These are phyloP conservation scores for Blera fallax DNA, from an alignment of 2,888 invertebrate genomes.

Conservation along the genomic window DNA sequence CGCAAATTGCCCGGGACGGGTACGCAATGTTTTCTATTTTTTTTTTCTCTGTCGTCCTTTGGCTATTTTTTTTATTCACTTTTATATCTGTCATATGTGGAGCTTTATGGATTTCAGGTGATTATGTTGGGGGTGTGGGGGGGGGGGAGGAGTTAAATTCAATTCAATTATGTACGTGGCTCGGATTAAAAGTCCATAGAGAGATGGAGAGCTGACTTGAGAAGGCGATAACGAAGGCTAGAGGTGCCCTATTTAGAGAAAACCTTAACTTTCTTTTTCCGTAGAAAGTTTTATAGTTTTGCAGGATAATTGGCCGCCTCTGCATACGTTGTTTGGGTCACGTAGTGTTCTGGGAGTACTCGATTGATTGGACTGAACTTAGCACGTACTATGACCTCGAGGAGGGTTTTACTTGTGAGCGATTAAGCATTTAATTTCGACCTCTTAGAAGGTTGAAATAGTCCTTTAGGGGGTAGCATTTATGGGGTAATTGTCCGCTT, in stretches of 20 bases:
- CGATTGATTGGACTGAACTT: neutral
- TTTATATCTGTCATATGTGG: slow-evolving; percentile 5
- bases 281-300: neutral
- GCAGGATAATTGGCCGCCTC: neutral
- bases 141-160: neutral
- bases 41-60: neutral
- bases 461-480: no score
- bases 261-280: no score
- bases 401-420: neutral
- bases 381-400: neutral
- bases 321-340: neutral
- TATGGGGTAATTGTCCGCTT: no score
- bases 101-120: slow-evolving; percentile 30
- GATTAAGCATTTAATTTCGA: neutral
- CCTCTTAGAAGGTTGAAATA: neutral
- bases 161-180: slow-evolving; percentile 29
- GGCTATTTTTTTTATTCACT: neutral
- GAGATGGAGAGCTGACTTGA: neutral
- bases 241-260: neutral
- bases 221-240: neutral
- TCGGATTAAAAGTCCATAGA: neutral
- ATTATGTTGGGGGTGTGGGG: slow-evolving; percentile 5
- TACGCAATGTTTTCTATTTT: neutral
- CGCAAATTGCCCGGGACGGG: slow-evolving; percentile 65
- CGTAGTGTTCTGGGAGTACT: neutral